Percentiles rank a stretch among this genome's conserved stretches.
These are phyloP conservation scores for Lasiommata megera DNA, from an alignment of 2,888 invertebrate species.

Conservation along the genomic window DNA sequence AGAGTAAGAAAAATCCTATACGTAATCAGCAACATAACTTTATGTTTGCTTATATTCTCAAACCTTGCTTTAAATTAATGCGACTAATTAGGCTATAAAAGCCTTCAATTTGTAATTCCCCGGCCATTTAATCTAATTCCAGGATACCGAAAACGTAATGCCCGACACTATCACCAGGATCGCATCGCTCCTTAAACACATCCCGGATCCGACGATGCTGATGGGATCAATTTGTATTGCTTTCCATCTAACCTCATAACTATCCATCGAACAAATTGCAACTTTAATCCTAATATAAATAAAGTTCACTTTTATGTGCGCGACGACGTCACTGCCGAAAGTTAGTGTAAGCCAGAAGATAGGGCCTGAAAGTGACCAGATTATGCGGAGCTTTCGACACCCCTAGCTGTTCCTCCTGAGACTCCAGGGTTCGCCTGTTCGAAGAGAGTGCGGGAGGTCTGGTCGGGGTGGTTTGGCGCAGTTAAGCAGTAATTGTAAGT, in stretches of 20 bases:
- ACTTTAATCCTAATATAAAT: conserved; percentile 46
- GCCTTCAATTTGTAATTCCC: conserved; percentile 22
- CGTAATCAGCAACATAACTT: no score
- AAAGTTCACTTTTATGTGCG: conserved; percentile 49
- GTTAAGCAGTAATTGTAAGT: conserved; percentile 55
- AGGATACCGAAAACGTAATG: conserved; percentile 36
- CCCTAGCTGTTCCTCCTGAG: conserved; percentile 24
- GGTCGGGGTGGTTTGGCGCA: conserved; percentile 38
- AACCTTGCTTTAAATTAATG: neutral
- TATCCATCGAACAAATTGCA: conserved; percentile 44
- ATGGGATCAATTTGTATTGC: conserved; percentile 67
- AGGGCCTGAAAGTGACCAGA: conserved; percentile 48
- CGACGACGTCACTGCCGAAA: conserved; percentile 40
- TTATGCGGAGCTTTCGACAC: conserved; percentile 43
- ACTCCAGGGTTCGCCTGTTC: conserved; percentile 30
- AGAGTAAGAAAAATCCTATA: no score
- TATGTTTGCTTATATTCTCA: no score
- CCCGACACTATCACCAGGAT: conserved; percentile 48
- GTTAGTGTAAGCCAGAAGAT: conserved; percentile 62
- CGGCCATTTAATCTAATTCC: conserved; percentile 25
- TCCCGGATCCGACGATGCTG: conserved; percentile 38
- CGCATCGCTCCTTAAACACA: conserved; percentile 39
- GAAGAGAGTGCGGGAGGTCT: conserved; percentile 34
- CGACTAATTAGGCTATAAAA: conserved; percentile 11
- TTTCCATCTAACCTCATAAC: conserved; percentile 45